Evolutionary conservation across 2,888 invertebrate genomes (phyloP).

Genomic region (Diogma glabrata): DNA sequence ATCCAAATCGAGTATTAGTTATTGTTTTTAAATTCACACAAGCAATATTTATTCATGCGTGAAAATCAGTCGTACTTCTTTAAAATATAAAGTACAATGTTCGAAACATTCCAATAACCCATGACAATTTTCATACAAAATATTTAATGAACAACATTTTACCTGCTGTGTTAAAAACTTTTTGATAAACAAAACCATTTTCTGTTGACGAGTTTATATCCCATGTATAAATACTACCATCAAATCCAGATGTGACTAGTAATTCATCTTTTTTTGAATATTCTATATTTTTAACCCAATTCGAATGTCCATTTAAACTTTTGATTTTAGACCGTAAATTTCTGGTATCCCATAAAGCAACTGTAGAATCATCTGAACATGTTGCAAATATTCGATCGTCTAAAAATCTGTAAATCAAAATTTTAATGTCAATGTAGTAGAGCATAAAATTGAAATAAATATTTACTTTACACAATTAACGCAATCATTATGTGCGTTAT

Average conservation of each 20-base stretch:
- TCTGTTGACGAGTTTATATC: constrained; percentile 80
- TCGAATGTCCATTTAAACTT: constrained; percentile 74
- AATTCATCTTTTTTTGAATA: constrained; percentile 74
- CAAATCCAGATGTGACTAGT: constrained; percentile 83
- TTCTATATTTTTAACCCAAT: constrained; percentile 96
- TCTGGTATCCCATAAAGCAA: constrained; percentile 87
- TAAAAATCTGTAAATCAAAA: constrained; percentile 54
- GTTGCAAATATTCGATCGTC: constrained; percentile 82
- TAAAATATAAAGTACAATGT: no score
- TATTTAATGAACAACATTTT: constrained; percentile 23
- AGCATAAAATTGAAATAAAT: background rate
- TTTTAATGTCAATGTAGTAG: background rate
- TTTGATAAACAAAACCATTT: constrained; percentile 61
- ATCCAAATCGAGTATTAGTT: no score
- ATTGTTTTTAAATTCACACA: no score
- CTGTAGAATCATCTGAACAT: constrained; percentile 87
- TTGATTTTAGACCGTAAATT: constrained; percentile 66
- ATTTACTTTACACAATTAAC: constrained; percentile 86
- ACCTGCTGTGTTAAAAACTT: constrained; percentile 74
- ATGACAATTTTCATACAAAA: background rate
- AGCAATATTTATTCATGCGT: no score
- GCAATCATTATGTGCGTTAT: constrained; percentile 77
- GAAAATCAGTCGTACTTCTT: no score
- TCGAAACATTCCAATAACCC: no score
- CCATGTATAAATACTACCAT: constrained; percentile 90